Conservation (phyloP, 1,140 invertebrate species). For the Ooceraea biroi region DNA sequence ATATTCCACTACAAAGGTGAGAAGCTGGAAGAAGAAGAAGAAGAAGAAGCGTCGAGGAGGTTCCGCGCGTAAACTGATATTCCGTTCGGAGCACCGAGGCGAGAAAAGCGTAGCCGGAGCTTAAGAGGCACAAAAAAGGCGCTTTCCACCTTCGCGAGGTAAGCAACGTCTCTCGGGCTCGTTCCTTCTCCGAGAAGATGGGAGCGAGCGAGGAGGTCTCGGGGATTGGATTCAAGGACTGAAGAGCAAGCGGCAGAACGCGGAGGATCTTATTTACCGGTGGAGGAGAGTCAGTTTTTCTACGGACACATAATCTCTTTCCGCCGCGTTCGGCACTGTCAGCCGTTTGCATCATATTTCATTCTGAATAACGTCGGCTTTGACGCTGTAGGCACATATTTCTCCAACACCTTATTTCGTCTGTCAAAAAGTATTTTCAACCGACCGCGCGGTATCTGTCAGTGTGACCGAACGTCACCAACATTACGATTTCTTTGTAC, state of each 20-base stretch:
- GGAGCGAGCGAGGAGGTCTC: conserved; percentile 11
- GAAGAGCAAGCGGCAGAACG: conserved; percentile 50
- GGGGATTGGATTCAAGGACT: conserved; percentile 60
- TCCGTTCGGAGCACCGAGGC: conserved; percentile 65
- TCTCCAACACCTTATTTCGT: conserved; percentile 20
- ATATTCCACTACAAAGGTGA: conserved; percentile 60
- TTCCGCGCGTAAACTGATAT: conserved; percentile 73
- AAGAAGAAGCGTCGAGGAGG: conserved; percentile 57
- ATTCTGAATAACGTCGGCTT: conserved; percentile 30
- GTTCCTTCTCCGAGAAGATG: conserved; percentile 21
- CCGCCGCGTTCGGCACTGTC: conserved; percentile 5
- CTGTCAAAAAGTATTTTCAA: conserved; percentile 29
- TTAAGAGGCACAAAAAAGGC: conserved; percentile 68
- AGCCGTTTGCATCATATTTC: conserved; percentile 46
- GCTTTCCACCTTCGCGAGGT: conserved; percentile 58
- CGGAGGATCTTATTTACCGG: conserved; percentile 57
- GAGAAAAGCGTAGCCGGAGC: conserved; percentile 65
- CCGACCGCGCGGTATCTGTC: neutral
- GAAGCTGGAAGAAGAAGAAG: neutral
- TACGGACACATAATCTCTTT: conserved; percentile 30
- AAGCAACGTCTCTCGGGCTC: conserved; percentile 57
- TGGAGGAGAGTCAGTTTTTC: conserved; percentile 46
- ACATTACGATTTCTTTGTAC: conserved; percentile 5
- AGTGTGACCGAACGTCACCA: neutral
- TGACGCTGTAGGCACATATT: conserved; percentile 29